Base-by-base conservation (phyloP, 30 jellyfish, hydroid and myxozoan species). In the Aurelia aurita complex sp. Pacific region DNA sequence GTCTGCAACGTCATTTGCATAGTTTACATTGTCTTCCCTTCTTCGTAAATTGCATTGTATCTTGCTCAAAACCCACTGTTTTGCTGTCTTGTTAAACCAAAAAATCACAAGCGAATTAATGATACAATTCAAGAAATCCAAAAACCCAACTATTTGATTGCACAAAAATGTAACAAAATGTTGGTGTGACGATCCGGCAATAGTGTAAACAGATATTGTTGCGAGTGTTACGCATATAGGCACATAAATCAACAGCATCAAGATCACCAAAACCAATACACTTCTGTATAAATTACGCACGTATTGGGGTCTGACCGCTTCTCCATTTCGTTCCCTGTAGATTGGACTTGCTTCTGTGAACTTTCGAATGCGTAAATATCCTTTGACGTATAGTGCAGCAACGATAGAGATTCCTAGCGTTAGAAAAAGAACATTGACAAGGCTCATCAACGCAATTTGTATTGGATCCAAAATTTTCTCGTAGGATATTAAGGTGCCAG, bases 341-440 rank as follows among this genome's bases (percentile, higher is more conserved):
- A 40, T 40, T 40, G 52, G 52, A 40, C 52, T 40, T 40, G 52
- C 52, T 40, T 40, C 52, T 40, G 52, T 40, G 6, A 40, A 40
- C 52, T 1, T 40, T 3, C 52, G 52, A 9, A 40, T 40, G 4
- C 52, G 52, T 3, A 40, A 1, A 23, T 77, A 77, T 32, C 88
- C 88, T 19, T 43, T 61, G 9, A 63, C 33, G 70, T 77, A 77
- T 16, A 63, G 67, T 10, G 32, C 40, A 13, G 81, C 81, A 72
- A 43, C 60, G 52, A 60, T 59, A 1, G 52, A 40, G 4, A 40
- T 9, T 0, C 6, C 52, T 40, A 2, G 6, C 6, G 9, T 2
- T 6, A 40, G 4, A 3, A 40, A 40, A 9, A 40, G 4, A 9
- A 3, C 8, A 40, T 9, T 40, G 52, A 9, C 52, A 1, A 40